Evolutionary conservation across 2,113 vertebrate species (phyloP).

Genomic region (Harpagus bidentatus): DNA sequence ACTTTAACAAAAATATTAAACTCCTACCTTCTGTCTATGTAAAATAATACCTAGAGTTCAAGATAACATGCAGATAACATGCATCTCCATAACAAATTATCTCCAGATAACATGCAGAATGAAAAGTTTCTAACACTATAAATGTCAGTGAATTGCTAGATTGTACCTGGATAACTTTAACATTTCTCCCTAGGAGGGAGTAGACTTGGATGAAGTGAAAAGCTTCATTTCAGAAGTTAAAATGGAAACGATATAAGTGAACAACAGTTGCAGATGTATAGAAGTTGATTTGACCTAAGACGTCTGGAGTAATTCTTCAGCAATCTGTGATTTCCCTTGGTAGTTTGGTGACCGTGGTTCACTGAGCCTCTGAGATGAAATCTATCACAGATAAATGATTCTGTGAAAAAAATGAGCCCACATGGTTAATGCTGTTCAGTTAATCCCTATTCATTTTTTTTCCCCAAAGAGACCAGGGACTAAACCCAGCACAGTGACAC

Average conservation of each 20-base stretch:
- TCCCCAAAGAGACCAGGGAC: too few species aligned
- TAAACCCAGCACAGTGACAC: background rate
- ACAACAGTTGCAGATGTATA: background rate
- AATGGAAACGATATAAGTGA: background rate
- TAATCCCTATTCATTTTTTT: background rate
- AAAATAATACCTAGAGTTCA: background rate
- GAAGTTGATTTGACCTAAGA: background rate
- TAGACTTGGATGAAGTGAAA: background rate
- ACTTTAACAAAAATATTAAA: background rate
- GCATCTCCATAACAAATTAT: too few species aligned
- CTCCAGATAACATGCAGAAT: background rate
- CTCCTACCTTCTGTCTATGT: background rate
- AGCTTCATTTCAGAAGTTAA: background rate
- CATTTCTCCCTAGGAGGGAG: background rate
- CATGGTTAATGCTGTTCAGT: background rate
- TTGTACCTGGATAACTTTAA: background rate
- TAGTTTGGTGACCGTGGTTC: background rate
- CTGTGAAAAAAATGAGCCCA: background rate
- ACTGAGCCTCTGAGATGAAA: background rate
- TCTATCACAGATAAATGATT: background rate
- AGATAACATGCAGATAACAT: background rate
- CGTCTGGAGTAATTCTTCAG: background rate
- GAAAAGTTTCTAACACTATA: background rate
- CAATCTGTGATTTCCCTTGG: background rate
- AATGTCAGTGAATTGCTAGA: background rate